Conservation (phyloP, 1,140 invertebrate genomes). For the Brachionus rotundiformis region DNA sequence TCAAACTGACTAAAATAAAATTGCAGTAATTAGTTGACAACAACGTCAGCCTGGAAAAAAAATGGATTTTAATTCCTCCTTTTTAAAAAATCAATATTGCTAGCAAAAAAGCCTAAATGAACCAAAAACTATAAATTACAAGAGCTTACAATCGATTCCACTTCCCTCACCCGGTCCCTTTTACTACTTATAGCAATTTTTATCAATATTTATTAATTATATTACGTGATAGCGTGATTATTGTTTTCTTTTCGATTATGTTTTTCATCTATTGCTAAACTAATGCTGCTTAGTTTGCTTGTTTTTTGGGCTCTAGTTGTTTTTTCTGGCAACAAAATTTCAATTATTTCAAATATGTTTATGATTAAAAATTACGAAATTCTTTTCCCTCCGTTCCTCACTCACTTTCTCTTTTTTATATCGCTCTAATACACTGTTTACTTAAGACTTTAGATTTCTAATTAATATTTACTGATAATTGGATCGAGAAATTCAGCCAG, state of each 20-base stretch:
- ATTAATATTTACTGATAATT: background rate
- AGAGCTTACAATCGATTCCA: conserved; percentile 1
- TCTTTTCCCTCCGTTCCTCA: background rate
- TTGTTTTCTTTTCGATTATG: conserved; percentile 42
- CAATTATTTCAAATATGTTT: conserved; percentile 47
- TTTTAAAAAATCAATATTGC: conserved; percentile 33
- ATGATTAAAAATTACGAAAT: conserved; percentile 41
- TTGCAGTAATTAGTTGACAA: conserved; percentile 33
- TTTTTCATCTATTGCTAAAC: conserved; percentile 33
- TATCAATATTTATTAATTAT: conserved; percentile 51
- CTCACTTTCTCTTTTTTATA: background rate
- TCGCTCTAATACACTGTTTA: background rate
- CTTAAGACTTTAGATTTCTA: background rate
- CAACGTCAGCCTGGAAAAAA: background rate
- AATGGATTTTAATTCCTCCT: background rate
- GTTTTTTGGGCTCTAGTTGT: background rate
- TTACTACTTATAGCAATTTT: background rate
- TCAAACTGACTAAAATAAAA: conserved; percentile 26
- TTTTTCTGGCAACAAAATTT: conserved; percentile 30
- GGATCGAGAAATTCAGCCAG: background rate
- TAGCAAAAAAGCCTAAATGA: background rate
- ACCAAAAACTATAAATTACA: background rate
- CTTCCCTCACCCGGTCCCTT: background rate
- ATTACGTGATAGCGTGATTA: conserved; percentile 50
- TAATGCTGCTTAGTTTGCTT: conserved; percentile 22